Conservation (phyloP, 2,113 vertebrate species). For the Seriola quinqueradiata region DNA sequence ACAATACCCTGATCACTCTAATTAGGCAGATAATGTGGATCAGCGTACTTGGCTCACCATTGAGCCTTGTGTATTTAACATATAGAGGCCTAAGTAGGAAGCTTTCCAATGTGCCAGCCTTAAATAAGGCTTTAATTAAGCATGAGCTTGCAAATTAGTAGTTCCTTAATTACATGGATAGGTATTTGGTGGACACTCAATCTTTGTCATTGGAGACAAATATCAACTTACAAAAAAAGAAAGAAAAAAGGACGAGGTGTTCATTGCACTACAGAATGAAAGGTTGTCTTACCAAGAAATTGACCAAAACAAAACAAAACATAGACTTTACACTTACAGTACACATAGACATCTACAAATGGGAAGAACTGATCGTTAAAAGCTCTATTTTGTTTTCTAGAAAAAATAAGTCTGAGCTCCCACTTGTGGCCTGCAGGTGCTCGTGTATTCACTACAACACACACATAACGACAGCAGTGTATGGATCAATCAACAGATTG, state of each 20-base stretch:
- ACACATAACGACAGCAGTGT: neutral
- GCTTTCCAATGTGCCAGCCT: slow-evolving; percentile 29
- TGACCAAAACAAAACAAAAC: neutral
- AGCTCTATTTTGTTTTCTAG: neutral
- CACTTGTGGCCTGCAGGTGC: neutral
- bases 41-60: slow-evolving; percentile 32
- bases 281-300: neutral
- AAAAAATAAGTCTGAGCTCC: neutral
- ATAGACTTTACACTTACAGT: neutral
- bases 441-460: neutral
- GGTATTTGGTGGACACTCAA: slow-evolving; percentile 12
- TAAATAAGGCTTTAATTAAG: slow-evolving; percentile 59
- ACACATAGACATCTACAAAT: neutral
- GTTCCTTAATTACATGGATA: slow-evolving; percentile 32
- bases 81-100: slow-evolving; percentile 52
- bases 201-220: neutral
- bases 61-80: slow-evolving; percentile 41
- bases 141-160: slow-evolving; percentile 34
- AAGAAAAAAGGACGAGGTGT: neutral
- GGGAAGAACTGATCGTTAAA: neutral
- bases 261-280: neutral
- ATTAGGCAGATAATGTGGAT: slow-evolving; percentile 56
- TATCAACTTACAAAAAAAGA: neutral
- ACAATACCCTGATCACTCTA: slow-evolving; percentile 36
- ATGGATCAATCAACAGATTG: neutral